phyloP scores from a whole-genome alignment of 2,113 vertebrate genomes.

The Stercorarius parasiticus region DNA sequence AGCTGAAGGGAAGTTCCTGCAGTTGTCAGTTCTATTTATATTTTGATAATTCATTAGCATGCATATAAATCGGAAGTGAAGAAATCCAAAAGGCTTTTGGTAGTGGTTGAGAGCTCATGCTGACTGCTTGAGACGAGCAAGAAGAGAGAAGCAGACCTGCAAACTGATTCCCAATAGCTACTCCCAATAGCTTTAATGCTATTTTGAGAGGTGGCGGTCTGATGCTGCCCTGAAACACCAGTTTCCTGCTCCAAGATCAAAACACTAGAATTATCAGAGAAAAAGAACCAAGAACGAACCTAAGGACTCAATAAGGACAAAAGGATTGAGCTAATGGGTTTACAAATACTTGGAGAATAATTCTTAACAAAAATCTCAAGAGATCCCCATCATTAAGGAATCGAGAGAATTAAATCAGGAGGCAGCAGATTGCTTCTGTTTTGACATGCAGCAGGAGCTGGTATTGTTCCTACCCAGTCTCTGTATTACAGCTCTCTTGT shows the following conservation, averaged over 20 bases:
- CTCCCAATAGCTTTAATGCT: background rate
- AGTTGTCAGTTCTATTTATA: background rate
- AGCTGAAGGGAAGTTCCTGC: background rate
- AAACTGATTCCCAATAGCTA: background rate
- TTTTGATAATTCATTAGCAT: background rate
- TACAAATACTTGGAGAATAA: background rate
- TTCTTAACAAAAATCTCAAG: background rate
- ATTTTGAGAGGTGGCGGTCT: background rate
- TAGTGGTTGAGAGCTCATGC: background rate
- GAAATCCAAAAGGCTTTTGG: background rate
- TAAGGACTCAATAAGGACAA: background rate
- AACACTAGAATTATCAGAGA: background rate
- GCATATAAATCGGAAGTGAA: background rate
- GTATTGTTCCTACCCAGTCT: background rate
- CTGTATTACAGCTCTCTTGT: background rate
- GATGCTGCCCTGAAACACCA: background rate
- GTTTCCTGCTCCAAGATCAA: background rate
- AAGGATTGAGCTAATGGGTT: background rate
- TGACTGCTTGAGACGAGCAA: background rate
- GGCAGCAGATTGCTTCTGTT: background rate
- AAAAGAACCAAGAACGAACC: background rate
- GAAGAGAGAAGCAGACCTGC: background rate
- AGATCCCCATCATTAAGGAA: background rate
- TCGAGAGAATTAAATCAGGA: background rate
- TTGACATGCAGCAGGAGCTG: background rate